Percentiles rank a stretch among this genome's conserved stretches.
Evolutionary conservation across 2,113 vertebrate genomes (phyloP).

Genomic region (Apus apus): DNA sequence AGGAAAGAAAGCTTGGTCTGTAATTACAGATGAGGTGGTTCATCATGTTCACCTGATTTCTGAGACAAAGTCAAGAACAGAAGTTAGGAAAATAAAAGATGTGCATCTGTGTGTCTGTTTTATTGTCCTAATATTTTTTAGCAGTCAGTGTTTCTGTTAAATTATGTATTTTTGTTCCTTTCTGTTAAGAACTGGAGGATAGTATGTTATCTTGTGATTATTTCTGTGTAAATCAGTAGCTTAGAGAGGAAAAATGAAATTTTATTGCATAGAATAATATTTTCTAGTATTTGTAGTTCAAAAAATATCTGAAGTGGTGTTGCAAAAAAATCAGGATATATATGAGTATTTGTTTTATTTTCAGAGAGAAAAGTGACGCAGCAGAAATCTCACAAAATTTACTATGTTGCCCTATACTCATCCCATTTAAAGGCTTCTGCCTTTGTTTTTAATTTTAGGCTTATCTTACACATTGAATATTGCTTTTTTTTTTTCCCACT

Average conservation of each 20-base stretch:
- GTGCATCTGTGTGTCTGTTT: slow-evolving; percentile 5
- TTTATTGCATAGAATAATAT: neutral
- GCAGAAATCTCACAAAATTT: neutral
- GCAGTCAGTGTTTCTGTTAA: slow-evolving; percentile 7
- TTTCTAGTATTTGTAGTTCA: neutral
- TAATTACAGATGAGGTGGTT: neutral
- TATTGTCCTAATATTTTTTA: slow-evolving; percentile 1
- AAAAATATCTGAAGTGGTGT: neutral
- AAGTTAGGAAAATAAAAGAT: neutral
- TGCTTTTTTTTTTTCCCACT: neutral
- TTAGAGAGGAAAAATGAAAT: neutral
- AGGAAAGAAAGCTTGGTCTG: neutral
- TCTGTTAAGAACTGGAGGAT: neutral
- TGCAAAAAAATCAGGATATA: neutral
- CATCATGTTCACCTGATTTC: neutral
- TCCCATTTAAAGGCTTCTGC: neutral
- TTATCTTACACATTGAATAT: neutral
- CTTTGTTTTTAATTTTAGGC: neutral
- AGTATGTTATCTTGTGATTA: neutral
- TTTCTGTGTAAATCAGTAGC: neutral
- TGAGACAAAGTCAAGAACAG: neutral
- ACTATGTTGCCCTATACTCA: neutral
- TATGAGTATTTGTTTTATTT: neutral
- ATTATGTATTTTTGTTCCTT: neutral
- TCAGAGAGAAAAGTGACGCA: neutral